phyloP scores from a whole-genome alignment of 2,797 vertebrate species.

The Malurus leucopterus region DNA sequence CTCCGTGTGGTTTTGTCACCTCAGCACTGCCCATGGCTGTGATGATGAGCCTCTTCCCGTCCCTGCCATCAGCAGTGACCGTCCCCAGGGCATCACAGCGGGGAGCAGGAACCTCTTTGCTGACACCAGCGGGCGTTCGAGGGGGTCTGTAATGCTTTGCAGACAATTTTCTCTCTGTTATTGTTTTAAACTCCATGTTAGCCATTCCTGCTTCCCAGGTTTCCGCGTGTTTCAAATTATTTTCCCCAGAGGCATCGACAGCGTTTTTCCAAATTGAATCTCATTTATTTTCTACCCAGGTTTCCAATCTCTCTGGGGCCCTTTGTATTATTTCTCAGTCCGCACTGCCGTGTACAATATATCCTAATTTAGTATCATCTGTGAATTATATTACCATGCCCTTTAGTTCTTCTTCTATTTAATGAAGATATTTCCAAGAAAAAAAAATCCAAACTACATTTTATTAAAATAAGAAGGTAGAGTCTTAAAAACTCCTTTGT shows the following conservation, averaged over 20 bases:
- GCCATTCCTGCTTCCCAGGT: slow-evolving; percentile 54
- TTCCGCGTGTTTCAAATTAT: slow-evolving; percentile 59
- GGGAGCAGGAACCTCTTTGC: background rate
- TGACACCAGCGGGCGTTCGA: background rate
- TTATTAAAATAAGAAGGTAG: slow-evolving; percentile 46
- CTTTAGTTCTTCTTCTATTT: slow-evolving; percentile 67
- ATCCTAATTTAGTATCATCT: slow-evolving; percentile 68
- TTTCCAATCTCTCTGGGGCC: slow-evolving; percentile 58
- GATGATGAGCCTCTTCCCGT: accelerated
- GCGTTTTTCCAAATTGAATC: slow-evolving; percentile 67
- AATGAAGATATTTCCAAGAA: slow-evolving; percentile 66
- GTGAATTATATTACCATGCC: slow-evolving; percentile 69
- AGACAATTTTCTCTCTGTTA: slow-evolving; percentile 53
- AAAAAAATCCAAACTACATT: slow-evolving; percentile 38
- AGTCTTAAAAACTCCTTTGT: slow-evolving; percentile 40
- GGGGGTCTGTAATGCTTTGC: slow-evolving; percentile 42
- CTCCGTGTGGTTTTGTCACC: accelerated
- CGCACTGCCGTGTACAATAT: slow-evolving; percentile 57
- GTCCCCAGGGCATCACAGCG: background rate
- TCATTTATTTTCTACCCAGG: slow-evolving; percentile 66
- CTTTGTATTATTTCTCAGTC: slow-evolving; percentile 63
- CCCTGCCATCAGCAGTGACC: background rate
- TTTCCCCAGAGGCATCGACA: slow-evolving; percentile 61
- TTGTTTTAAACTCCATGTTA: slow-evolving; percentile 55
- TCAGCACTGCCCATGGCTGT: accelerated